Evolutionary conservation across 2,113 vertebrate genomes (phyloP), one percentile per base, ranked within the genome.

Genomic region (Gallinago media): DNA sequence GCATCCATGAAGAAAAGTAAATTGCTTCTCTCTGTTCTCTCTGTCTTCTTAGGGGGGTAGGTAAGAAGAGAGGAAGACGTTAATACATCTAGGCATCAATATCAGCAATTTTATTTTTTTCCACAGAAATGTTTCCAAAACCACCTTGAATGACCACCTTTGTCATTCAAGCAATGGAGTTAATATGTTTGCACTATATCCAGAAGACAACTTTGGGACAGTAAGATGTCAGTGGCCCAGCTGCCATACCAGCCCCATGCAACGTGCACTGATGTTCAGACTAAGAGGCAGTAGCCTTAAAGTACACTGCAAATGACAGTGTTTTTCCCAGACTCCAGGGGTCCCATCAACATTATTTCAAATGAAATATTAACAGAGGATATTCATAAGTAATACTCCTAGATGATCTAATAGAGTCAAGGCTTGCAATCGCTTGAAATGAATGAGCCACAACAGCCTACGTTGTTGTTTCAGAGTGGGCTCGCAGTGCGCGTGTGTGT

Each of bases 331-430:
- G 81, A 44, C 85, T 74, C 76, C 55, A 95, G 56, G 40, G 25
- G 31, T 84, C 83, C 63, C 85, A 94, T 77, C 79, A 93, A 82
- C 75, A 88, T 94, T 95, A 93, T 85, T 94, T 70, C 55, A 85
- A 66, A 76, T 95, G 29, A 93, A 97, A 96, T 80, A 89, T 95
- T 94, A 73, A 94, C 52, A 44, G 36, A 32, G 11, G 23, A 44
- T 80, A 93, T 92, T 95, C 62, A 88, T 95, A 97, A 93, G 55
- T 91, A 83, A 93, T 91, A 73, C 11, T 72, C n/a, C 40, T 59
- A 52, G 86, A 78, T 85, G 77, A 91, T 87, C 65, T 95, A 89
- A 82, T 67, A 75, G 67, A 88, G 19, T 62, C 36, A 47, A 94
- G 66, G 18, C 59, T 85, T 83, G 83, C 75, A 94, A 59, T 88